Conservation (phyloP, 2,113 vertebrate species). For the Corynorhinus townsendii region DNA sequence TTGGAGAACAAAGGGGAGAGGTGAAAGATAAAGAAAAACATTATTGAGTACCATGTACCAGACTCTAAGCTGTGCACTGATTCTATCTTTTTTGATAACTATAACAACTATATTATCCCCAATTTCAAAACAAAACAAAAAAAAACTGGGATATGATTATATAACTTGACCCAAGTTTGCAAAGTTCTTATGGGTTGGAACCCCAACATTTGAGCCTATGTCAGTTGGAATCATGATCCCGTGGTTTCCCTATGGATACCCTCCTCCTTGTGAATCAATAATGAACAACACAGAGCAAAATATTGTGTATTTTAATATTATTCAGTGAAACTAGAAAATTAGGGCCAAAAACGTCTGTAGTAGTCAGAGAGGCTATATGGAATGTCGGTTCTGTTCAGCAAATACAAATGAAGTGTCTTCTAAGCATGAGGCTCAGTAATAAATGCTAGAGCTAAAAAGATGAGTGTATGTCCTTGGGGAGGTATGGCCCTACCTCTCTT, state of each 20-base stretch:
- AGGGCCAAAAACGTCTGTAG: background rate
- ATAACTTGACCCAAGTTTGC: background rate
- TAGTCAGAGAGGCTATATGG: background rate
- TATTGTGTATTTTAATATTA: background rate
- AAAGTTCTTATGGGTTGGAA: background rate
- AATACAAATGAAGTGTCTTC: background rate
- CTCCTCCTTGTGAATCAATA: background rate
- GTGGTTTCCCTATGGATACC: background rate
- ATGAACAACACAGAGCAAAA: background rate
- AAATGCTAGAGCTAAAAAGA: background rate
- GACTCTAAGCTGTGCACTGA: background rate
- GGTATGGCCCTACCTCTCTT: background rate
- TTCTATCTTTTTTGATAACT: background rate
- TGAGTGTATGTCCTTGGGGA: accelerated
- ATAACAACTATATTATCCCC: background rate
- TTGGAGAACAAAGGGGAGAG: background rate
- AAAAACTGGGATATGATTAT: background rate
- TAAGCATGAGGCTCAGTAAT: background rate
- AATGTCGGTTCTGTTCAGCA: background rate
- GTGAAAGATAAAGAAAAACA: background rate
- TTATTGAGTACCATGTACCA: accelerated
- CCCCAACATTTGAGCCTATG: background rate
- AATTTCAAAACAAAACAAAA: background rate
- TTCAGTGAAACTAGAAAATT: background rate
- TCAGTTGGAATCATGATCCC: background rate